phyloP scores from a whole-genome alignment of 2,888 invertebrate genomes.

The Carabus problematicus region DNA sequence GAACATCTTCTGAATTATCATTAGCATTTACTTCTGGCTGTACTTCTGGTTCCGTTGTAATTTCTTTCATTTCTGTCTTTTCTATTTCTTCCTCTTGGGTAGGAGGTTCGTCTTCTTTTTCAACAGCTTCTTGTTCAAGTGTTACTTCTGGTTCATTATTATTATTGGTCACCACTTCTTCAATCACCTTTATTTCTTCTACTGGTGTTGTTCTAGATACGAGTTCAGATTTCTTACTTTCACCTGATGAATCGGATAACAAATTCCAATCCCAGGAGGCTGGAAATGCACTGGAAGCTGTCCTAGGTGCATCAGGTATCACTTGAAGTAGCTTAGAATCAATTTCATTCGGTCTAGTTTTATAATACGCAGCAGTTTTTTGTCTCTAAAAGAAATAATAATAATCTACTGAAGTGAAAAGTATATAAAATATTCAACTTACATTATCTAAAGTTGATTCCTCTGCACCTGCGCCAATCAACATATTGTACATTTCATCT shows the following conservation, averaged over 20 bases:
- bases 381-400: slow-evolving; percentile 70
- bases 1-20: slow-evolving; percentile 43
- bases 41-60: slow-evolving; percentile 46
- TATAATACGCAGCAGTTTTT: slow-evolving; percentile 81
- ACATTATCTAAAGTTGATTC: slow-evolving; percentile 85
- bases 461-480: slow-evolving; percentile 84
- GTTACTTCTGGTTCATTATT: slow-evolving; percentile 44
- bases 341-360: slow-evolving; percentile 77
- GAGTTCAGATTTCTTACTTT: slow-evolving; percentile 39
- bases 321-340: slow-evolving; percentile 74
- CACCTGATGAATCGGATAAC: slow-evolving; percentile 59
- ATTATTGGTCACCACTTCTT: slow-evolving; percentile 30
- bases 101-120: slow-evolving; percentile 46
- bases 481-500: slow-evolving; percentile 76
- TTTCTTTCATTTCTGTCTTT: slow-evolving; percentile 45
- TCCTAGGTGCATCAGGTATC: slow-evolving; percentile 83
- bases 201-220: slow-evolving; percentile 32
- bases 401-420: slow-evolving; percentile 20
- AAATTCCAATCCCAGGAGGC: slow-evolving; percentile 77
- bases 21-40: slow-evolving; percentile 46
- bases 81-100: slow-evolving; percentile 44
- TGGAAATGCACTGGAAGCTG: slow-evolving; percentile 73
- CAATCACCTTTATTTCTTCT: slow-evolving; percentile 42
- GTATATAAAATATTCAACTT: slow-evolving; percentile 54
- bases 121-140: slow-evolving; percentile 44